Base-by-base conservation (phyloP, 1,140 invertebrate species). In the Choristoneura fumiferana region DNA sequence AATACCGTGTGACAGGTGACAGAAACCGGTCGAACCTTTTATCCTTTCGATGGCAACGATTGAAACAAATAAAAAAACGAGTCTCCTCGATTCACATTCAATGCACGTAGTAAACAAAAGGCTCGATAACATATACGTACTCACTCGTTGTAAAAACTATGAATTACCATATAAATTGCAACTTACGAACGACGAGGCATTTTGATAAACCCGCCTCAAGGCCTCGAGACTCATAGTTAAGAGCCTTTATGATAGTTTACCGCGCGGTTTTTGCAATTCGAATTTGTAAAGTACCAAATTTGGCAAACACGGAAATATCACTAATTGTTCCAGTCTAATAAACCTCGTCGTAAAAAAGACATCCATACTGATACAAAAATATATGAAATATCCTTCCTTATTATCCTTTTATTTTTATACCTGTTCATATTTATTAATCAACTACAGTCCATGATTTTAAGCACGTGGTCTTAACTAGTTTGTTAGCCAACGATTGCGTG, bases 1-100 rank as follows among this genome's bases (percentile, higher is more conserved):
- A 18, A 68, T 59, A 60, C 35, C 58, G 62, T 60, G 60, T 70
- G 76, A 76, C 79, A 82, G 77, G 72, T 82, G 79, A 76, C 76
- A 68, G 56, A 71, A 76, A 73, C 74, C 72, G 67, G 76, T 73
- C 71, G 29, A 60, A 49, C 57, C 57, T 64, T 63, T 71, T 73
- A 66, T 63, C 34, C 76, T 67, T 65, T 71, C 60, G 68, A 70
- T 68, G 64, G 73, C 60, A 57, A 64, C 64, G 66, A 76, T 76
- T 73, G 66, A 75, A 67, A 78, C 69, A 59, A 34, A 43, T 53
- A 62, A 69, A 78, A 77, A 74, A 69, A n/a, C n/a, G 71, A 38
- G 37, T n/a, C n/a, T n/a, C n/a, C 12, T 49, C 54, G 59, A 69
- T 76, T 79, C 57, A 66, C 65, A 78, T 76, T 76, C 70, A 62